Conservation (phyloP, 2,113 vertebrate genomes). For the Pristiophorus japonicus region DNA sequence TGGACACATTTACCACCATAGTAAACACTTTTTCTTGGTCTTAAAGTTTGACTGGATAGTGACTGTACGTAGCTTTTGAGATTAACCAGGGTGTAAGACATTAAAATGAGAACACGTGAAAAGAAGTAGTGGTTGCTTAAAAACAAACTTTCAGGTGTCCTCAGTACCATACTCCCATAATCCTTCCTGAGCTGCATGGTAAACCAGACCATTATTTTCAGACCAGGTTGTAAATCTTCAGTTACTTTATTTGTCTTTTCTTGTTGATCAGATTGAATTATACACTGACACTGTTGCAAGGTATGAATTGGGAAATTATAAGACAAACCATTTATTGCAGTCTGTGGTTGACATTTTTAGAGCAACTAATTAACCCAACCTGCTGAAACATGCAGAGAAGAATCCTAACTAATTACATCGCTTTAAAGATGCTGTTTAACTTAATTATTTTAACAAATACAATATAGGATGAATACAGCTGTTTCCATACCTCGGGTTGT, state of each 20-base stretch:
- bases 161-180: neutral
- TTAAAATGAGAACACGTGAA: neutral
- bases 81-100: neutral
- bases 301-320: neutral
- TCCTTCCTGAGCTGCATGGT: neutral
- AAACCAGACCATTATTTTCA: neutral
- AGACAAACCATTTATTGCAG: slow-evolving; percentile 17
- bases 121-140: neutral
- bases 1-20: neutral
- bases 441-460: slow-evolving; percentile 34
- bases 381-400: slow-evolving; percentile 29
- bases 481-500: neutral
- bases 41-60: neutral
- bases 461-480: slow-evolving; percentile 19
- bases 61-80: neutral
- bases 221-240: neutral
- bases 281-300: neutral
- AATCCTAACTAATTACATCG: slow-evolving; percentile 29
- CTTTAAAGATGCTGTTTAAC: slow-evolving; percentile 27
- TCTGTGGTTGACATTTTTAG: slow-evolving; percentile 5
- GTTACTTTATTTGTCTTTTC: neutral
- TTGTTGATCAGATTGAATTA: slow-evolving; percentile 1
- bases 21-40: neutral
- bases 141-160: neutral
- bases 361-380: slow-evolving; percentile 28